These are phyloP conservation scores for Drepanosiphum platanoidis DNA, from an alignment of 2,888 invertebrate genomes.

Conservation along the genomic window DNA sequence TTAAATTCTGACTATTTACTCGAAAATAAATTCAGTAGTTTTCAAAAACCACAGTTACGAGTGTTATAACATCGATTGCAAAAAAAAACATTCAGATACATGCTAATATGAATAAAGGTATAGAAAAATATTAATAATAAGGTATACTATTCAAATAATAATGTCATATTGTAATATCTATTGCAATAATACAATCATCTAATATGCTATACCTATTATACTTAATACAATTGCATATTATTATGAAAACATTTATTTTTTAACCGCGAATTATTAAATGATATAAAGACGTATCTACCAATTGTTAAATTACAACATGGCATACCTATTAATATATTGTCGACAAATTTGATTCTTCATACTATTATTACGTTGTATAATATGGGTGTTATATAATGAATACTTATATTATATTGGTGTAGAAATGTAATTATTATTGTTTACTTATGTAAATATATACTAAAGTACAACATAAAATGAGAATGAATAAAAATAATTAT, in stretches of 20 bases:
- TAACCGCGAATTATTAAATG: neutral
- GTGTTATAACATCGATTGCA: neutral
- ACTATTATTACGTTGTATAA: neutral
- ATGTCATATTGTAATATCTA: neutral
- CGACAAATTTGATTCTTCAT: neutral
- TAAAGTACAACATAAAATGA: neutral
- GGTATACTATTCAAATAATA: neutral
- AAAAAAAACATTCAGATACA: neutral
- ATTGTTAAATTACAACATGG: neutral
- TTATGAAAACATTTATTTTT: neutral
- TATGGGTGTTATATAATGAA: neutral
- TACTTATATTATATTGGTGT: neutral
- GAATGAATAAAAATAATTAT: constrained; percentile 3
- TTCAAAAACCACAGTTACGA: neutral
- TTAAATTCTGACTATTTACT: neutral
- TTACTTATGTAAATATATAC: neutral
- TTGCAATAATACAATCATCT: neutral
- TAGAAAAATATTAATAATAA: neutral
- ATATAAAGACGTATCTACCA: neutral
- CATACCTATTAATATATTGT: too few species aligned
- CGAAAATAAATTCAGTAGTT: too few species aligned
- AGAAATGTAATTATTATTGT: neutral
- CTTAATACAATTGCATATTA: neutral
- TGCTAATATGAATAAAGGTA: neutral
- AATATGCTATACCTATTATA: neutral